These are phyloP conservation scores for Platysteira castanea DNA, from an alignment of 2,113 vertebrate genomes.

Conservation along the genomic window DNA sequence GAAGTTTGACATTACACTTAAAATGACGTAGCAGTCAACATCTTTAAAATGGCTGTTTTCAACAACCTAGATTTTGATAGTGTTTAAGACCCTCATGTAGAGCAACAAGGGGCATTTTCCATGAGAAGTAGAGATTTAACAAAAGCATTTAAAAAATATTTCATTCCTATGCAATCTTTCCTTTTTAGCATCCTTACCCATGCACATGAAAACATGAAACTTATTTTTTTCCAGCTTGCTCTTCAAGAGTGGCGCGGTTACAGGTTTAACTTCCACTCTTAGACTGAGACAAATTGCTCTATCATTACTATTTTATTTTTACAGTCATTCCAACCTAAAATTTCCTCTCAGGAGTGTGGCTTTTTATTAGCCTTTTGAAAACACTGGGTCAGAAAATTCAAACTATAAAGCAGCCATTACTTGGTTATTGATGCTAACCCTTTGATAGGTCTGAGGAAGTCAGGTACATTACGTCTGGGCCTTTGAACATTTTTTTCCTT, in stretches of 20 bases:
- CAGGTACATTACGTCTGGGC: background rate
- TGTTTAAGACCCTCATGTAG: background rate
- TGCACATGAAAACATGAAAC: background rate
- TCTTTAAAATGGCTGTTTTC: background rate
- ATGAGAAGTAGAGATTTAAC: background rate
- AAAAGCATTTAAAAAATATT: background rate
- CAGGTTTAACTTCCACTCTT: background rate
- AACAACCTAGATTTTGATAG: background rate
- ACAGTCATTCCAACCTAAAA: background rate
- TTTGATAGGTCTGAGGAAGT: slow-evolving; percentile 8
- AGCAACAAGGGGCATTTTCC: background rate
- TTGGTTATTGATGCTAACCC: slow-evolving; percentile 41
- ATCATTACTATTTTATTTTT: slow-evolving; percentile 6
- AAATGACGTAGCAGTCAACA: background rate
- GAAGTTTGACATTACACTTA: background rate
- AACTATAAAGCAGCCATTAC: slow-evolving; percentile 26
- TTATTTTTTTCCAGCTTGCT: background rate
- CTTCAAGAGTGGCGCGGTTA: background rate
- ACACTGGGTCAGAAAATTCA: slow-evolving; percentile 13
- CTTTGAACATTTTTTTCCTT: slow-evolving; percentile 41
- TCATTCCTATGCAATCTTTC: background rate
- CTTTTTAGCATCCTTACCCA: background rate
- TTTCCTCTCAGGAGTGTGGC: background rate
- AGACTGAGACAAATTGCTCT: background rate
- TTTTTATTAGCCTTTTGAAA: slow-evolving; percentile 50